Percentiles rank a stretch among this genome's conserved stretches.
Conservation (phyloP, 2,113 vertebrate genomes). For the Alectura lathami region DNA sequence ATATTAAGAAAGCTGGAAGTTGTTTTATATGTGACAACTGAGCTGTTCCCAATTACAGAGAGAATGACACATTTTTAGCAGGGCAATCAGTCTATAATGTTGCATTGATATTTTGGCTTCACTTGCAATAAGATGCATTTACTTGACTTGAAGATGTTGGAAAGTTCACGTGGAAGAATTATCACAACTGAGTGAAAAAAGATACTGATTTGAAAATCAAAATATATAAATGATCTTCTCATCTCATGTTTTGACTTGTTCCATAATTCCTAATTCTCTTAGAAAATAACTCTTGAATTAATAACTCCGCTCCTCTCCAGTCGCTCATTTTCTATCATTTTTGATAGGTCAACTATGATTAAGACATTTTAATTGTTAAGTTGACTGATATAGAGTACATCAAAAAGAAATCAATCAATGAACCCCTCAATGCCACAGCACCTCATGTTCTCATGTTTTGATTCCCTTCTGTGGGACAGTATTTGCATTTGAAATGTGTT, state of each 20-base stretch:
- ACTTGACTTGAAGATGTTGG: slow-evolving; percentile 25
- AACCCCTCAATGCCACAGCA: not conserved
- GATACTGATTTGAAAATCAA: slow-evolving; percentile 18
- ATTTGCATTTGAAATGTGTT: not conserved
- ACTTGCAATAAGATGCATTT: not conserved
- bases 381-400: not conserved
- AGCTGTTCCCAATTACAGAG: not conserved
- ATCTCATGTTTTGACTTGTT: not conserved
- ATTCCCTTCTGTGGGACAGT: not conserved
- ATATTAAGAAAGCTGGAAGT: not conserved
- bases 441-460: not conserved
- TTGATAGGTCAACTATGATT: not conserved
- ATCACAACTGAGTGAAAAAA: not conserved
- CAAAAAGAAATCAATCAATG: not conserved
- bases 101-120: slow-evolving; percentile 9
- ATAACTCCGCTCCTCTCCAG: not conserved
- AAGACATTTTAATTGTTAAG: not conserved
- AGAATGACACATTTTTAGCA: slow-evolving; percentile 7
- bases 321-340: not conserved
- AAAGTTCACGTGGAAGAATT: slow-evolving; percentile 14
- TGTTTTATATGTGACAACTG: not conserved
- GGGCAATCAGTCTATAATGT: not conserved
- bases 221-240: not conserved
- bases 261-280: not conserved
- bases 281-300: not conserved